Conservation (phyloP, 2,797 vertebrate genomes). For the Leptodactylus fallax region DNA sequence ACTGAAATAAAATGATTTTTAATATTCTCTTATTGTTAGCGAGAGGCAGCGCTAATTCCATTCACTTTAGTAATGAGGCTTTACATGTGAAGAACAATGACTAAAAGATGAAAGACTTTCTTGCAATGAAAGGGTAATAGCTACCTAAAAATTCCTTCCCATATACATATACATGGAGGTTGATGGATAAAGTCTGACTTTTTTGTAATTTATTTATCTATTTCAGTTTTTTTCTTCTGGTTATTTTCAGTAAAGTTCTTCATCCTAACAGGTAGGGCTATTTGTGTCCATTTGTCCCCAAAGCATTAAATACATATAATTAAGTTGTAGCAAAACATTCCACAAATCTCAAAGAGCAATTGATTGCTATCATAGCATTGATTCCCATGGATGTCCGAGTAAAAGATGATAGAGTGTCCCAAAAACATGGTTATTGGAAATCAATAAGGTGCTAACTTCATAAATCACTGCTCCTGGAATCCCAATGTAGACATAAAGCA, state of each 20-base stretch:
- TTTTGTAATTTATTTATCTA: neutral
- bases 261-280: neutral
- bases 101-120: neutral
- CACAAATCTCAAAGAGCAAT: constrained; percentile 10
- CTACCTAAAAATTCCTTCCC: too few species aligned
- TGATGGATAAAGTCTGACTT: neutral
- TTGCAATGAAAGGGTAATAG: too few species aligned
- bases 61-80: neutral
- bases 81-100: neutral
- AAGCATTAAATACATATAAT: constrained; percentile 1
- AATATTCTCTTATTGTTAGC: neutral
- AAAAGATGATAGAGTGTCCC: neutral
- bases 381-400: constrained; percentile 17
- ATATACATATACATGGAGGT: neutral
- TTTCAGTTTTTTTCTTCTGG: neutral
- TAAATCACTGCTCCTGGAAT: constrained; percentile 14
- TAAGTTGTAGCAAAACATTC: neutral
- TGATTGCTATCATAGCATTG: constrained; percentile 10
- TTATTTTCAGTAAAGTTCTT: neutral
- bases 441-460: constrained; percentile 15
- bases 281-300: neutral
- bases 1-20: neutral
- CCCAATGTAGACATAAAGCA: neutral
- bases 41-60: neutral
- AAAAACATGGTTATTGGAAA: constrained; percentile 6